phyloP scores from a whole-genome alignment of 2,888 invertebrate genomes.

The Rotaria magnacalcarata region DNA sequence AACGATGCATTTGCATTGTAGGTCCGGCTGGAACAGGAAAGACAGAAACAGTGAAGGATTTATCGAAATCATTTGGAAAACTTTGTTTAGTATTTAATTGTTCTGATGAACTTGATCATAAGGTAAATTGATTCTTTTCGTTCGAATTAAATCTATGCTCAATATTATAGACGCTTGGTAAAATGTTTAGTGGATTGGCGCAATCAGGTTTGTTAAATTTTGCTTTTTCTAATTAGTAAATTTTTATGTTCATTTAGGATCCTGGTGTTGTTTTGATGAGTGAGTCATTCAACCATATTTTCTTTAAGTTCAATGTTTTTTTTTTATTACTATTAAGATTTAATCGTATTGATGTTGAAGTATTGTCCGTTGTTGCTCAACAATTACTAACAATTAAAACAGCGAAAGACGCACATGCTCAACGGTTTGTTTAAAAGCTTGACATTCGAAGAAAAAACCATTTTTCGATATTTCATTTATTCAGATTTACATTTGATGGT shows the following conservation, averaged over 20 bases:
- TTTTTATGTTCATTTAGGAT: constrained; percentile 42
- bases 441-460: too few species aligned
- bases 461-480: constrained; percentile 27
- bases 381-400: constrained; percentile 59
- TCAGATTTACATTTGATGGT: constrained; percentile 58
- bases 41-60: constrained; percentile 59
- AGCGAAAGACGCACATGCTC: constrained; percentile 55
- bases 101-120: constrained; percentile 59
- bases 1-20: background rate
- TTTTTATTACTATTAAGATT: constrained; percentile 48
- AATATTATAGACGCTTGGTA: constrained; percentile 54
- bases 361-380: constrained; percentile 59
- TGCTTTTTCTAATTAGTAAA: background rate
- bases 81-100: constrained; percentile 60
- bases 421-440: constrained; percentile 46
- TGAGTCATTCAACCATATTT: background rate
- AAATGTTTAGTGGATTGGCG: constrained; percentile 58
- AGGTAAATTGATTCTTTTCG: constrained; percentile 48
- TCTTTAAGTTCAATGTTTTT: background rate
- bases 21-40: constrained; percentile 59
- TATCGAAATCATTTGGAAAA: constrained; percentile 59
- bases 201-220: constrained; percentile 52
- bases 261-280: constrained; percentile 60
- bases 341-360: constrained; percentile 59
- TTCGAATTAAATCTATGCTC: too few species aligned